These are phyloP conservation scores for Leptinotarsa peninsularis DNA, from an alignment of 2,888 invertebrate species.

Conservation along the genomic window DNA sequence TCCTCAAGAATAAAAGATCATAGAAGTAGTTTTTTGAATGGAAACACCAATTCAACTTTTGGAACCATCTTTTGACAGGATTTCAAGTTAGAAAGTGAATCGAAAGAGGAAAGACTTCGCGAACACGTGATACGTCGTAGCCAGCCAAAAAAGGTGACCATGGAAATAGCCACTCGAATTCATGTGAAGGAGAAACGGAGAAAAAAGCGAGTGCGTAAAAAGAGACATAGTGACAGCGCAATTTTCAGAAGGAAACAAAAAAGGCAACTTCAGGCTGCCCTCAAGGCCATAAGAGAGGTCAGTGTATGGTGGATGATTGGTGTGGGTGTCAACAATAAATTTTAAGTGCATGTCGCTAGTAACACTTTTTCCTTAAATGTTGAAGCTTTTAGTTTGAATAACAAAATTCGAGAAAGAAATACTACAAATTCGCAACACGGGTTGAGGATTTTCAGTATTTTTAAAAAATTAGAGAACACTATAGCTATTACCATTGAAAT, in stretches of 20 bases:
- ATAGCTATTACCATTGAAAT: too few species aligned
- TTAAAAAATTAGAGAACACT: too few species aligned
- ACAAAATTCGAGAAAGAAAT: too few species aligned
- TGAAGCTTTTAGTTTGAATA: too few species aligned
- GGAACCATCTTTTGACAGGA: background rate
- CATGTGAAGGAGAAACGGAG: background rate
- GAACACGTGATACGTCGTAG: background rate
- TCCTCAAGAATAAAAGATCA: too few species aligned
- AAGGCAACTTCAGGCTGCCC: constrained; percentile 3
- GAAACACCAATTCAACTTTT: background rate
- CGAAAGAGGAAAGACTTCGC: background rate
- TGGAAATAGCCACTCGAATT: background rate
- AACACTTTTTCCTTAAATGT: too few species aligned
- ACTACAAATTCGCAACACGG: too few species aligned
- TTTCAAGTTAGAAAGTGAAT: background rate
- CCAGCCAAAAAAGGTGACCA: background rate
- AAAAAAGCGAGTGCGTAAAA: constrained; percentile 4
- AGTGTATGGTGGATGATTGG: background rate
- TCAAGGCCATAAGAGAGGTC: background rate
- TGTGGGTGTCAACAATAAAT: background rate
- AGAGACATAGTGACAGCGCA: constrained; percentile 2
- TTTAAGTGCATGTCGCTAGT: background rate
- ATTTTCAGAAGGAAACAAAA: background rate
- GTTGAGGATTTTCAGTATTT: too few species aligned
- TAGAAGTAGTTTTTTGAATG: too few species aligned